A percentile compares a stretch with the other conserved stretches of the same genome.
Conservation (phyloP, 1,140 invertebrate species). For the Elymnias hypermnestra region DNA sequence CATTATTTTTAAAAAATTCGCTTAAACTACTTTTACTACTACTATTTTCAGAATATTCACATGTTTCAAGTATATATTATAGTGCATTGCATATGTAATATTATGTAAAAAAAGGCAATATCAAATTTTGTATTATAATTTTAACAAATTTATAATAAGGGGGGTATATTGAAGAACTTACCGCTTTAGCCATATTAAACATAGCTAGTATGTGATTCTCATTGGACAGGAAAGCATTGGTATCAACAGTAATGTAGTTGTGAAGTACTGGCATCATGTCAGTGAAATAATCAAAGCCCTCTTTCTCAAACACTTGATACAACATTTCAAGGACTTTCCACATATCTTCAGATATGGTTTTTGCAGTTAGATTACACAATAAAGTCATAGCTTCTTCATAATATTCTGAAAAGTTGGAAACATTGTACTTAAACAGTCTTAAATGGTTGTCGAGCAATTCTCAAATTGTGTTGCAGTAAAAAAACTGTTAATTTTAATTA, state of each 20-base stretch:
- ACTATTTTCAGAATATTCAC: no score
- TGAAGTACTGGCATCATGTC: conserved; percentile 99
- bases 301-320: conserved; percentile 90
- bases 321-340: conserved; percentile 95
- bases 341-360: conserved; percentile 93
- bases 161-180: conserved; percentile 64
- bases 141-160: no score
- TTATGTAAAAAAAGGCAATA: no score
- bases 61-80: no score
- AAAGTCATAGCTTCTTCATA: conserved; percentile 97
- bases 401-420: conserved; percentile 83
- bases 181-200: conserved; percentile 96
- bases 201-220: conserved; percentile 93
- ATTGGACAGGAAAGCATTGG: conserved; percentile 93
- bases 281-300: conserved; percentile 97
- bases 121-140: no score
- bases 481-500: no score
- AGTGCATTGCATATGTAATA: no score
- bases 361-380: conserved; percentile 93
- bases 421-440: not conserved
- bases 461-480: no score
- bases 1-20: no score
- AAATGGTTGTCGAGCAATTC: no score
- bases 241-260: conserved; percentile 98
- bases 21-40: no score